A percentile compares a stretch with the other conserved stretches of the same genome.
Evolutionary conservation across 2,797 vertebrate genomes (phyloP).

Genomic region (Cryptoblepharus egeriae): DNA sequence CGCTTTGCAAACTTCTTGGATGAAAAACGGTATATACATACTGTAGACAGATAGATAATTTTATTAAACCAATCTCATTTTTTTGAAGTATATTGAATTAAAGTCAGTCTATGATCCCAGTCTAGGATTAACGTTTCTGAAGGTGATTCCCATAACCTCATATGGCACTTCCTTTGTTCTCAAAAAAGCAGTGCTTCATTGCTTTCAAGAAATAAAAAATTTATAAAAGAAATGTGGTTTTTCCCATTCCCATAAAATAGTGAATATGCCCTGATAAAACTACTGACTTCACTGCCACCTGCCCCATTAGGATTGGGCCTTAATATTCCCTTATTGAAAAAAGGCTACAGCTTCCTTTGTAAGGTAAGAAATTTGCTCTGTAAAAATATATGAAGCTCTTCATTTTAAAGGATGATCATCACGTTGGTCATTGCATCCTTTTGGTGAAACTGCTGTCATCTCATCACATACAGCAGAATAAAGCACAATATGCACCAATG

Average conservation of each 20-base stretch:
- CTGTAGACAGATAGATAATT: too few species aligned
- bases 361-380: not conserved
- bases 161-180: not conserved
- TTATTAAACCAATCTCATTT: not conserved
- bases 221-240: not conserved
- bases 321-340: not conserved
- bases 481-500: conserved; percentile 25
- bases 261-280: not conserved
- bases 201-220: not conserved
- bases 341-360: not conserved
- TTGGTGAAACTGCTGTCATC: not conserved
- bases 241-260: not conserved
- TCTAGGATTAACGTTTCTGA: not conserved
- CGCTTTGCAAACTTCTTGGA: too few species aligned
- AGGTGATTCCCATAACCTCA: not conserved
- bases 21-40: too few species aligned
- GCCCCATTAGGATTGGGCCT: too few species aligned
- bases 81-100: not conserved
- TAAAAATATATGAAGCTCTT: rapidly evolving
- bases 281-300: not conserved
- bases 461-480: not conserved
- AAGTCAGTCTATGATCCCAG: not conserved
- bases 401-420: not conserved
- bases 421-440: rapidly evolving
- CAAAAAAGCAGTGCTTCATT: not conserved